Base-by-base conservation (phyloP, 2,113 vertebrate species). In the Gallinago undulata region DNA sequence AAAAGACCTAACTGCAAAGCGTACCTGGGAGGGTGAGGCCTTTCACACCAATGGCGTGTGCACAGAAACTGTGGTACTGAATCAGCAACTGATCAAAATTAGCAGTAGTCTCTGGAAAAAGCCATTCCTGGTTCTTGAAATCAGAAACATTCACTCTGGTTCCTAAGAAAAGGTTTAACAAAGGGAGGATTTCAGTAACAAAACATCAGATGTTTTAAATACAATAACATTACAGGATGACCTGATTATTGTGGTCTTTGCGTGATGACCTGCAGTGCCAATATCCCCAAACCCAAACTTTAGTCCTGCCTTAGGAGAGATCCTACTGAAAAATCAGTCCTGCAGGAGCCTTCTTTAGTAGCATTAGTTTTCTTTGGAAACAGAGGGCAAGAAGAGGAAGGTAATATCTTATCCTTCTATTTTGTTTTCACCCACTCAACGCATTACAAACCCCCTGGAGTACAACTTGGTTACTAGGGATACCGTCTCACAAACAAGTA, bases 11-110 rank as follows among this genome's bases (percentile, higher is more conserved):
- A 60, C 15, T 47, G 35, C 47, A 87, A 27, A 51, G 64, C 25
- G 8, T 96, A 99, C 99, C 99, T 98, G 98, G 98, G 76, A 99
- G 96, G 19, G 98, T 96, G 51, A 99, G 98, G 25, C 99, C 98
- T 75, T 97, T 98, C 72, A 93, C 84, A 47, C 98, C 98, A 64
- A 99, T 96, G 0, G 98, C 97, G 47, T 98, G 97, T 51, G 98
- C 98, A 98, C 99, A 99, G 93, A 99, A 98, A 63, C 99, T 98
- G 39, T 97, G 98, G 89, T 98, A 99, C 92, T 99, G 98, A 81
- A 99, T 96, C 17, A 96, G 62, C 60, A 99, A 93, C 33, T 98
- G 94, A 37, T 97, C 96, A 91, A 98, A 98, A 91, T 97, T 93
- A 51, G 92, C 90, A 24, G 96, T 97, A 39, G 96, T 98, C 95